A percentile compares a stretch with the other conserved stretches of the same genome.
Evolutionary conservation across 2,113 vertebrate genomes (phyloP).

Genomic region (Zosterops japonicus): DNA sequence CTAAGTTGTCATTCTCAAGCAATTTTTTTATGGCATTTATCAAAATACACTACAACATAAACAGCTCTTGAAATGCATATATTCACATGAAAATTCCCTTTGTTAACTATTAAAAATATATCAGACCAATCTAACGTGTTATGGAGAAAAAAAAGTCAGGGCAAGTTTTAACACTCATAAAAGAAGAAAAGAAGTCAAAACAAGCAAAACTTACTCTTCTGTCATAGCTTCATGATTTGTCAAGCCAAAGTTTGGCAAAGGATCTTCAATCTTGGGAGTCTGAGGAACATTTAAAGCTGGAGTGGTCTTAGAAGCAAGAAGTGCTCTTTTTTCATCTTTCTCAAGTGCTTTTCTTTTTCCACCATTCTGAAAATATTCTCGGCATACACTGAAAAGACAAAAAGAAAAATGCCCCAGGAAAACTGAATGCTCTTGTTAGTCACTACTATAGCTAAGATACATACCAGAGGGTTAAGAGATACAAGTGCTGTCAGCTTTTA

Average conservation of each 20-base stretch:
- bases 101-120: not conserved
- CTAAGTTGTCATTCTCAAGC: not conserved
- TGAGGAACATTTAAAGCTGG: slow-evolving; percentile 68
- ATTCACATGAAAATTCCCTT: not conserved
- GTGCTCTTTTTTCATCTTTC: slow-evolving; percentile 92
- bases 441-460: not conserved
- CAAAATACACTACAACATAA: not conserved
- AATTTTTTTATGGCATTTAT: not conserved
- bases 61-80: not conserved
- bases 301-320: slow-evolving; percentile 73
- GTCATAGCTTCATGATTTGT: slow-evolving; percentile 71
- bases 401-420: slow-evolving; percentile 1
- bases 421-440: not conserved
- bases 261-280: slow-evolving; percentile 72
- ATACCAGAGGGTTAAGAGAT: not conserved
- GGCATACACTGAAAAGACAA: slow-evolving; percentile 84
- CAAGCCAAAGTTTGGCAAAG: slow-evolving; percentile 67
- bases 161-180: not conserved
- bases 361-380: slow-evolving; percentile 95
- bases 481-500: not conserved
- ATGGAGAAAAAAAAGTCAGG: not conserved
- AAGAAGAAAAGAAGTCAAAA: not conserved
- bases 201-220: slow-evolving; percentile 75
- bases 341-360: slow-evolving; percentile 93
- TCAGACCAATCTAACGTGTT: not conserved